Evolutionary conservation across 2,888 invertebrate genomes (phyloP).

Genomic region (Acheta domesticus): DNA sequence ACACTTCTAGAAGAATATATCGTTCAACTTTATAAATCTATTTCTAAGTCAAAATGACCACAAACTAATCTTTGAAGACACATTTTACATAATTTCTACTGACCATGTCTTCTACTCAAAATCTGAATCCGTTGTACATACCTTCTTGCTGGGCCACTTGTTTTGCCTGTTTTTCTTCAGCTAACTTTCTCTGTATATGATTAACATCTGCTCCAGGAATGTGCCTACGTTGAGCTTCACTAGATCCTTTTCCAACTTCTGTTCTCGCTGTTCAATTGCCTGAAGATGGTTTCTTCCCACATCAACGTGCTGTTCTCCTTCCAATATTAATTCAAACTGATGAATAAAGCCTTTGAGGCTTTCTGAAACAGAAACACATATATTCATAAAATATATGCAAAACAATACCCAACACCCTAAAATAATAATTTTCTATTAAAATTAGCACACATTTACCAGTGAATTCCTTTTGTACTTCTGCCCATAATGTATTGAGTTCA

Average conservation of each 20-base stretch:
- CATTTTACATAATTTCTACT: no score
- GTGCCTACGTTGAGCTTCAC: conserved; percentile 48
- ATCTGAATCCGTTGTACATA: conserved; percentile 37
- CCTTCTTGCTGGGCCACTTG: conserved; percentile 52
- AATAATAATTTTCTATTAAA: no score
- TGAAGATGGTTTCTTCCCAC: conserved; percentile 48
- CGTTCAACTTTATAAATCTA: no score
- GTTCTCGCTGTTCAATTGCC: conserved; percentile 48
- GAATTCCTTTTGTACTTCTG: conserved; percentile 51
- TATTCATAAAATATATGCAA: neutral
- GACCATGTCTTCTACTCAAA: no score
- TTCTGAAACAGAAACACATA: conserved; percentile 43
- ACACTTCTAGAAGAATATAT: no score
- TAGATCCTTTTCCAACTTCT: conserved; percentile 49
- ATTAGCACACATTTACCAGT: conserved; percentile 43
- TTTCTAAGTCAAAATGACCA: no score
- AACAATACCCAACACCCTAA: no score
- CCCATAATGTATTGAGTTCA: conserved; percentile 50
- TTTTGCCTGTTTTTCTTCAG: conserved; percentile 49
- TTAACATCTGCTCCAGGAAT: conserved; percentile 47
- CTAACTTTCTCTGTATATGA: conserved; percentile 48
- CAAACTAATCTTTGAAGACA: no score
- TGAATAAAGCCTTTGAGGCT: conserved; percentile 49
- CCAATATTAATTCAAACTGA: conserved; percentile 51
- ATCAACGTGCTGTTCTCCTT: conserved; percentile 50